Percentiles rank a stretch among this genome's conserved stretches.
Conservation (phyloP, 2,888 invertebrate species). For the Metallyticus violacea region DNA sequence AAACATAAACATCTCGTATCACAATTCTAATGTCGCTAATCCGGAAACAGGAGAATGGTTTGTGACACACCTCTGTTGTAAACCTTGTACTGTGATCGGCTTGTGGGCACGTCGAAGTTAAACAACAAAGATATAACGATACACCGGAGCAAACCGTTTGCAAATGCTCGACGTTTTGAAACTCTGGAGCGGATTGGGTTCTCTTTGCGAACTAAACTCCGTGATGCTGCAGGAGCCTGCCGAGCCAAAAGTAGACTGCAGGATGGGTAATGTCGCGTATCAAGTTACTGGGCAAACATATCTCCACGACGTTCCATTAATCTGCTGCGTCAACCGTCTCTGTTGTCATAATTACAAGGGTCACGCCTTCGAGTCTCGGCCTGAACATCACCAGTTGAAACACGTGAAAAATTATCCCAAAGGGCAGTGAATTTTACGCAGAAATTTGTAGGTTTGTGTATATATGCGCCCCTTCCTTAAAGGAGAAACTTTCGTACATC, state of each 20-base stretch:
- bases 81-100: no score
- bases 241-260: slow-evolving; percentile 25
- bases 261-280: slow-evolving; percentile 26
- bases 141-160: neutral
- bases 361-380: neutral
- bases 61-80: no score
- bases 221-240: neutral
- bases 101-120: neutral
- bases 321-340: neutral
- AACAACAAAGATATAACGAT: neutral
- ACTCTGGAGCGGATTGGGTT: neutral
- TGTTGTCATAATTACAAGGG: neutral
- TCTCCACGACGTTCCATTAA: neutral
- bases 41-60: no score
- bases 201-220: slow-evolving; percentile 3
- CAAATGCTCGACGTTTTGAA: no score
- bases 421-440: no score
- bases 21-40: no score
- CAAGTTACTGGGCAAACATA: slow-evolving; percentile 29
- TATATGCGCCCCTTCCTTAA: no score
- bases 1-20: no score
- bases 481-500: no score
- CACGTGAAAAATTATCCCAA: no score
- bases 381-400: no score
- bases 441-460: no score